A percentile compares a stretch with the other conserved stretches of the same genome.
Conservation (phyloP, 2,888 invertebrate species). For the Drosophila hamatofila region DNA sequence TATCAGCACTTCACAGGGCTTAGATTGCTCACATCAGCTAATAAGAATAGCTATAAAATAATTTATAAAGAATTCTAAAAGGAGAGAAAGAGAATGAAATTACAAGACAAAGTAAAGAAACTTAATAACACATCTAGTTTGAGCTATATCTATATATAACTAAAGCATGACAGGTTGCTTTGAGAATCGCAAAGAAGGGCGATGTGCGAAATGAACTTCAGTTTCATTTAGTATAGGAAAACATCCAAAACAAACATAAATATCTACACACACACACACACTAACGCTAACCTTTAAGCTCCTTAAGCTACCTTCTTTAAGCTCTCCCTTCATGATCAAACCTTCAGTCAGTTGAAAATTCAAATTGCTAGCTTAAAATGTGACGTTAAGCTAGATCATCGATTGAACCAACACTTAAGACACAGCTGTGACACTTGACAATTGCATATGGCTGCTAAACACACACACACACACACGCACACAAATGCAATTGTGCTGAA, state of each 20-base stretch:
- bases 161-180: background rate
- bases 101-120: background rate
- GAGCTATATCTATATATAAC: background rate
- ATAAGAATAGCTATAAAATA: too few relatives aligned
- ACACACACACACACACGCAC: conserved; percentile 6
- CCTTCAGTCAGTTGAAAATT: background rate
- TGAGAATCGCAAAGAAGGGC: background rate
- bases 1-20: too few relatives aligned
- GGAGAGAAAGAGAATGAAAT: background rate
- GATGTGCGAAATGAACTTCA: too few relatives aligned
- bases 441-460: conserved; percentile 29
- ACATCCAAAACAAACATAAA: background rate
- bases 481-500: conserved; percentile 4
- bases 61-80: too few relatives aligned
- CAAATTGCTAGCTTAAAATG: background rate
- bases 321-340: background rate
- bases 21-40: too few relatives aligned
- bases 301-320: background rate
- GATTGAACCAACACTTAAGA: conserved; percentile 27
- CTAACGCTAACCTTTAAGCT: background rate
- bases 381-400: background rate
- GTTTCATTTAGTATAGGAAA: background rate
- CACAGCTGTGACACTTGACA: conserved; percentile 11
- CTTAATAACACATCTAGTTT: background rate
- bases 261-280: background rate